A percentile compares a stretch with the other conserved stretches of the same genome.
phyloP scores from a whole-genome alignment of 2,888 invertebrate species.

The Phaedon cochleariae region DNA sequence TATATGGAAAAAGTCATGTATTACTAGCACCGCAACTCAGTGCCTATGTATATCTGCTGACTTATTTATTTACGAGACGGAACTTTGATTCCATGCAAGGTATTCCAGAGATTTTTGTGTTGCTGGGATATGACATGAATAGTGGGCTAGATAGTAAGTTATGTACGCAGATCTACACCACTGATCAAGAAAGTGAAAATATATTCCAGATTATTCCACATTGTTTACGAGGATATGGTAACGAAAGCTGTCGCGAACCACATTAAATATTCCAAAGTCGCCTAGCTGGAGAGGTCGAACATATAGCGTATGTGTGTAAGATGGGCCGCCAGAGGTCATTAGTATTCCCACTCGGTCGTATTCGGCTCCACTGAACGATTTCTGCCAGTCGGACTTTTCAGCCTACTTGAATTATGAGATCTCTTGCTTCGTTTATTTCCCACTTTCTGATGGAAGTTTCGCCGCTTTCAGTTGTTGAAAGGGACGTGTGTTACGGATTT shows the following conservation, averaged over 20 bases:
- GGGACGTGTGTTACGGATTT: neutral
- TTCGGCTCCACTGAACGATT: slow-evolving; percentile 35
- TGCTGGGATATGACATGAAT: too few relatives aligned
- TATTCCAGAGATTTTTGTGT: too few relatives aligned
- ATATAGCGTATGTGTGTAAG: neutral
- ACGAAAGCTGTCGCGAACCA: neutral
- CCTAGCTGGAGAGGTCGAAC: neutral
- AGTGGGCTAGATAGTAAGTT: too few relatives aligned
- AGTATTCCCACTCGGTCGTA: slow-evolving; percentile 36
- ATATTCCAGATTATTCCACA: neutral
- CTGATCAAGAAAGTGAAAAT: neutral
- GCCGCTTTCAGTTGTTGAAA: neutral
- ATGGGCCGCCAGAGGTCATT: slow-evolving; percentile 27
- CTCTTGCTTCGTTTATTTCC: slow-evolving; percentile 25
- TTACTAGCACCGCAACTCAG: too few relatives aligned
- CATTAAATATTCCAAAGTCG: neutral
- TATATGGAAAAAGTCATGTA: too few relatives aligned
- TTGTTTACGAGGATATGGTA: neutral
- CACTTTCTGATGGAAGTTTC: neutral
- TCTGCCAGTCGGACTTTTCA: slow-evolving; percentile 27
- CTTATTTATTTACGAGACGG: too few relatives aligned
- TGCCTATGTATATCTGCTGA: too few relatives aligned
- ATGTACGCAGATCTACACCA: neutral
- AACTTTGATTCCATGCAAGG: too few relatives aligned
- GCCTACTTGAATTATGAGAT: slow-evolving; percentile 23